These are phyloP conservation scores for Hyperoodon ampullatus DNA, from an alignment of 2,113 vertebrate genomes.

Conservation along the genomic window DNA sequence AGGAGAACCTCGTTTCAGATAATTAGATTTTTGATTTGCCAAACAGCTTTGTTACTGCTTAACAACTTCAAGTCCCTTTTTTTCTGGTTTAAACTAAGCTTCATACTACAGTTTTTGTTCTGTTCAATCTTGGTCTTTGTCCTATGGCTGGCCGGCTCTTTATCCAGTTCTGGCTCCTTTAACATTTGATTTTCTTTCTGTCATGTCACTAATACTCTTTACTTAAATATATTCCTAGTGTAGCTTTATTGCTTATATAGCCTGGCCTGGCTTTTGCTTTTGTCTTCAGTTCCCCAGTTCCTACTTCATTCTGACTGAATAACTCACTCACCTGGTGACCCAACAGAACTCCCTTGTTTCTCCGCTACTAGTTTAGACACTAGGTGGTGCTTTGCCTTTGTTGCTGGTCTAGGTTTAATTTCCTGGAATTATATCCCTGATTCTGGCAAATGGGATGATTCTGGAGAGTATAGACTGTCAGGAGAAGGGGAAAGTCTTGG, in stretches of 20 bases:
- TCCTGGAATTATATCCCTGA: background rate
- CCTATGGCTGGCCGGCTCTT: background rate
- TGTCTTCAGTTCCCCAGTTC: background rate
- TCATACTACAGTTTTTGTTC: background rate
- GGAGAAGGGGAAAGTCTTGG: background rate
- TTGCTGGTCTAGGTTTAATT: background rate
- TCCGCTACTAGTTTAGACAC: background rate
- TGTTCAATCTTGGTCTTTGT: background rate
- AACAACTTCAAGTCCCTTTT: background rate
- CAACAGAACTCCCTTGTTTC: background rate
- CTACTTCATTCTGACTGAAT: background rate
- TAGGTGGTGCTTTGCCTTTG: constrained; percentile 46
- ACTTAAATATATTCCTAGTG: background rate
- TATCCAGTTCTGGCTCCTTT: background rate
- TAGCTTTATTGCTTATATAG: background rate
- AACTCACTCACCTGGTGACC: background rate
- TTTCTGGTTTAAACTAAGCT: background rate
- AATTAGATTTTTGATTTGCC: constrained; percentile 19
- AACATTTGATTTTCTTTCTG: background rate
- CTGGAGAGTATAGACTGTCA: background rate
- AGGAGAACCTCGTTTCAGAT: background rate
- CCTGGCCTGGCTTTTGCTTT: background rate
- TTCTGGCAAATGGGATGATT: constrained; percentile 56
- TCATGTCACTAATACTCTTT: background rate
- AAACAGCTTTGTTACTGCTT: background rate